Evolutionary conservation across 2,797 vertebrate species (phyloP).

Genomic region (Lophius americanus): DNA sequence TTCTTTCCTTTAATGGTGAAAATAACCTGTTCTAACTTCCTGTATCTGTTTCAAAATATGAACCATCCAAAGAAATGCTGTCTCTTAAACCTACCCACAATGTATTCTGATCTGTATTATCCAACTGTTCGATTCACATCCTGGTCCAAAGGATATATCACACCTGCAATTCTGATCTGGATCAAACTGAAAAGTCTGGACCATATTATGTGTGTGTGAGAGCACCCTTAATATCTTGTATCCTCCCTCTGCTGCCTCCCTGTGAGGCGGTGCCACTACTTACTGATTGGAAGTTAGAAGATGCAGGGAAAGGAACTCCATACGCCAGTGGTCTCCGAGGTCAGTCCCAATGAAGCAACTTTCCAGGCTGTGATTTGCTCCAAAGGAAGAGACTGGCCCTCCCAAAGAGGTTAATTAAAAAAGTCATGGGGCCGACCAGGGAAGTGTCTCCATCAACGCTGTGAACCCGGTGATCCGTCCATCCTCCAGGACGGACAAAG

Average conservation of each 20-base stretch:
- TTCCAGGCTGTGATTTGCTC: constrained; percentile 62
- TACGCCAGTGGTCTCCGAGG: constrained; percentile 43
- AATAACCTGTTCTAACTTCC: no score
- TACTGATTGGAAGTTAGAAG: constrained; percentile 29
- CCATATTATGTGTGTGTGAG: neutral
- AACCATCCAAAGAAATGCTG: no score
- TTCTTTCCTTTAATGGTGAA: no score
- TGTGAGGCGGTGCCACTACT: constrained; percentile 32
- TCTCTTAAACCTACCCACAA: no score
- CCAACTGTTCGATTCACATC: no score
- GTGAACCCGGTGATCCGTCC: constrained; percentile 56
- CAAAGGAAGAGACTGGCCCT: constrained; percentile 51
- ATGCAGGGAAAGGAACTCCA: constrained; percentile 21
- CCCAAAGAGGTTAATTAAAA: constrained; percentile 77
- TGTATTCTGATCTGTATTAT: no score
- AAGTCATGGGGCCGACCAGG: constrained; percentile 48
- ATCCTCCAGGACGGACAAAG: constrained; percentile 51
- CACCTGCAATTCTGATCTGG: neutral
- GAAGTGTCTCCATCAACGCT: constrained; percentile 67
- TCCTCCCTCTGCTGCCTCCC: neutral
- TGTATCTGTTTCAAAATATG: no score
- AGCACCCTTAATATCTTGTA: no score
- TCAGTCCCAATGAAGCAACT: constrained; percentile 66
- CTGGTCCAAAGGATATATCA: neutral
- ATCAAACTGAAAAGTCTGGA: no score